These are phyloP conservation scores for Artemia franciscana DNA, from an alignment of 1,140 invertebrate species.

Conservation along the genomic window DNA sequence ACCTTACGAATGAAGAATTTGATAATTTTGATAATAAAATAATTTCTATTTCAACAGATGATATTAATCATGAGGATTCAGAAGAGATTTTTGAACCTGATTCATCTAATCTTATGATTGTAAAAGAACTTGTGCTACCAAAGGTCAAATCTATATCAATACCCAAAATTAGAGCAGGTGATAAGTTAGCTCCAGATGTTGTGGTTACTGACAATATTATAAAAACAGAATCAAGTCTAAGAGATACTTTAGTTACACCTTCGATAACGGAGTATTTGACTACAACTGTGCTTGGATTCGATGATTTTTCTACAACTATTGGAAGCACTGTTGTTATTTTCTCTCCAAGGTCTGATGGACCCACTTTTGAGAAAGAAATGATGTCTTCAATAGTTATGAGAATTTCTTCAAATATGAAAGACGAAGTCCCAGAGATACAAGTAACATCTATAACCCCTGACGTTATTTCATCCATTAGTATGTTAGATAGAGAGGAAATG, in stretches of 20 bases:
- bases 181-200: not conserved
- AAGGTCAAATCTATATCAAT: not conserved
- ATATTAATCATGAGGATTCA: no score
- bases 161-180: not conserved
- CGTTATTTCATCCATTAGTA: no score
- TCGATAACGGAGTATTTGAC: no score
- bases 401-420: not conserved
- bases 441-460: no score
- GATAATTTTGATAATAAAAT: no score
- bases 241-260: no score
- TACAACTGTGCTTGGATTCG: not conserved
- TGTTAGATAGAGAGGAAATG: no score
- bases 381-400: not conserved
- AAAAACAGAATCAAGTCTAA: no score
- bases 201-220: not conserved
- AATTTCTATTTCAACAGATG: no score
- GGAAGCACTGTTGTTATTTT: not conserved
- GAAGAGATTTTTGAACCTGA: no score
- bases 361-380: not conserved
- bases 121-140: not conserved
- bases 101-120: no score
- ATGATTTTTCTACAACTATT: not conserved
- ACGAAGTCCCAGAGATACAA: not conserved
- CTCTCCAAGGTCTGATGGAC: not conserved
- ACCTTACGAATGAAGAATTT: no score